Base-by-base conservation (phyloP, 53 echinoderm and acorn worm species). In the Paracentrotus lividus region DNA sequence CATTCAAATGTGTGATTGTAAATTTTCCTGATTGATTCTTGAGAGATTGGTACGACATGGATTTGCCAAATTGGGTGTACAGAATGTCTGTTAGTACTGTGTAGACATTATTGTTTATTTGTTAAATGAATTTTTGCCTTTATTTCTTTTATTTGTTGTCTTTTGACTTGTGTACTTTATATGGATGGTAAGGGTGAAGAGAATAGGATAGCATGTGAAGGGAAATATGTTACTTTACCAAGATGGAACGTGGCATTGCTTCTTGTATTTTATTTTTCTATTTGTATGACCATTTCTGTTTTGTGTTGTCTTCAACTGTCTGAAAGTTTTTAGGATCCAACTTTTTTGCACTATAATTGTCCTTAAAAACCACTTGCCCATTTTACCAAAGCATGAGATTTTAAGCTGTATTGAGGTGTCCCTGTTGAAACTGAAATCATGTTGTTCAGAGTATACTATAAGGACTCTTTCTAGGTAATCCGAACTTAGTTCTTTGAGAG, bases 41-140 rank as follows among this genome's bases (percentile, higher is more conserved):
- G 72, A 72, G 36, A 18, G 18, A 72, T 3, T 72, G 40, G 72
- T 72, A 72, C 20, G 40, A 72, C 20, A 38, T 18, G 72, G 32
- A 36, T 72, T 72, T 72, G 72, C 72, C 72, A 72, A 72, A 72
- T 72, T 18, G 57, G 16, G 8, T 72, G 72, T 72, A 72, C 40
- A 72, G 72, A 36, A 14, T 15, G 36, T 72, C 21, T 72, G 72
- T 72, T 72, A 72, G 72, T 72, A 72, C 72, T 72, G 72, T 72
- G 36, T 27, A 72, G 72, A 72, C 5, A 16, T 64, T 36, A 36
- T 72, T 40, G 13, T 15, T 40, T 69, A 69, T 34, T 69, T 69
- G 31, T 38, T 38, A 15, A n/a, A n/a, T 69, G 33, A 16, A 38
- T 72, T 72, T 32, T 1, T 57, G 3, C 57, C 57, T 20, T 57